A percentile compares a stretch with the other conserved stretches of the same genome.
These are phyloP conservation scores for Morus bassanus DNA, from an alignment of 2,797 vertebrate genomes.

Conservation along the genomic window DNA sequence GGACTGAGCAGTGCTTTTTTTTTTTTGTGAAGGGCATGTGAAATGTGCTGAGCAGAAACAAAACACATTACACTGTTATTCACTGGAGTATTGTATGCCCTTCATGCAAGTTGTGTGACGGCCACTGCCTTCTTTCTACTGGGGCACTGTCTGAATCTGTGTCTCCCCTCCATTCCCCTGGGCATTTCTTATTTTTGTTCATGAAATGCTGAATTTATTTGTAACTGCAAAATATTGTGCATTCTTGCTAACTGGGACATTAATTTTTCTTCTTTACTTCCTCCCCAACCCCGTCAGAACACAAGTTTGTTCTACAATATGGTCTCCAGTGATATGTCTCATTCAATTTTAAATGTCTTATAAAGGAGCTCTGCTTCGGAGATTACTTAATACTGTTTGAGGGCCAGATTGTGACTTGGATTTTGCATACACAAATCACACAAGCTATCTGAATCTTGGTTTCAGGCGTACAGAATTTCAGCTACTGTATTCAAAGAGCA, in stretches of 20 bases:
- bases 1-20: background rate
- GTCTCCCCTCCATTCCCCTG: background rate
- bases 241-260: background rate
- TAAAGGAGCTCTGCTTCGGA: background rate
- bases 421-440: background rate
- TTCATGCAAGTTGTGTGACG: background rate
- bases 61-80: background rate
- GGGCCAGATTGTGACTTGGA: background rate
- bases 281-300: background rate
- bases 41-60: conserved; percentile 11
- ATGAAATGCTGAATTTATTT: background rate
- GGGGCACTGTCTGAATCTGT: background rate
- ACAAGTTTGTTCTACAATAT: background rate
- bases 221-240: background rate
- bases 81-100: background rate
- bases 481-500: background rate
- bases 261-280: background rate
- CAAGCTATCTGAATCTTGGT: background rate
- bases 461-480: background rate
- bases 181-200: background rate
- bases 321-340: background rate
- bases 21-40: background rate
- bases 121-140: background rate
- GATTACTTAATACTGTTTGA: background rate
- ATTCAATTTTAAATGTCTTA: background rate